Evolutionary conservation across 2,797 vertebrate species (phyloP).

Genomic region (Carcharodon carcharias): DNA sequence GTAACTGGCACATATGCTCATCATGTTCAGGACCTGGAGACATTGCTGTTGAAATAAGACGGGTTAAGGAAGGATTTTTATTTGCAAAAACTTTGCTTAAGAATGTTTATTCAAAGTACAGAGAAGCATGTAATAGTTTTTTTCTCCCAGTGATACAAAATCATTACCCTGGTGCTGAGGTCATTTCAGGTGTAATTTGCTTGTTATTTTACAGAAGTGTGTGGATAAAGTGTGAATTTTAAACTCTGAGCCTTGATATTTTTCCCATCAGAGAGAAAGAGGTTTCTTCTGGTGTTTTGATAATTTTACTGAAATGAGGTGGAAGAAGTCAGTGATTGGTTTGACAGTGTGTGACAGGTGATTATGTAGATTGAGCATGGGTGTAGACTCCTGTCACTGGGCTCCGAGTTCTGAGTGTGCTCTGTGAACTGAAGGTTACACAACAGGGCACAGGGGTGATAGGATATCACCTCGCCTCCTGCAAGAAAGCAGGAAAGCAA

Average conservation of each 20-base stretch:
- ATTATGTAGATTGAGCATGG: conserved; percentile 67
- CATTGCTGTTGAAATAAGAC: conserved; percentile 54
- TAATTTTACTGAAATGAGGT: conserved; percentile 58
- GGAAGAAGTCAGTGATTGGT: conserved; percentile 67
- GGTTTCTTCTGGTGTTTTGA: conserved; percentile 53
- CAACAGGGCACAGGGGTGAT: conserved; percentile 46
- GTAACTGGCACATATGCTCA: conserved; percentile 84
- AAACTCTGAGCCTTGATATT: conserved; percentile 32
- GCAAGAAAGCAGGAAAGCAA: conserved; percentile 49
- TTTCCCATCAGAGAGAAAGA: conserved; percentile 43
- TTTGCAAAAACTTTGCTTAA: neutral
- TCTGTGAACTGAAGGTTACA: conserved; percentile 53
- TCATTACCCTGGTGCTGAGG: neutral
- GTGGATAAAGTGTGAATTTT: conserved; percentile 29
- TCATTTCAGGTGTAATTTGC: conserved; percentile 34
- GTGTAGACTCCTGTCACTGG: conserved; percentile 51
- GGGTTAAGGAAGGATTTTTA: neutral
- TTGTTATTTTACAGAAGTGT: conserved; percentile 33
- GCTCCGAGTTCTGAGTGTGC: conserved; percentile 53
- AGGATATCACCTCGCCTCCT: conserved; percentile 48
- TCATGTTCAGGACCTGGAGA: conserved; percentile 66
- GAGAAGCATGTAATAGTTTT: conserved; percentile 7
- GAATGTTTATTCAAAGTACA: conserved; percentile 21
- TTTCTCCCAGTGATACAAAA: neutral
- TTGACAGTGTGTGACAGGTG: conserved; percentile 67